Evolutionary conservation across 2,113 vertebrate species (phyloP), one percentile per base, ranked within the genome.

Genomic region (Vidua chalybeata): DNA sequence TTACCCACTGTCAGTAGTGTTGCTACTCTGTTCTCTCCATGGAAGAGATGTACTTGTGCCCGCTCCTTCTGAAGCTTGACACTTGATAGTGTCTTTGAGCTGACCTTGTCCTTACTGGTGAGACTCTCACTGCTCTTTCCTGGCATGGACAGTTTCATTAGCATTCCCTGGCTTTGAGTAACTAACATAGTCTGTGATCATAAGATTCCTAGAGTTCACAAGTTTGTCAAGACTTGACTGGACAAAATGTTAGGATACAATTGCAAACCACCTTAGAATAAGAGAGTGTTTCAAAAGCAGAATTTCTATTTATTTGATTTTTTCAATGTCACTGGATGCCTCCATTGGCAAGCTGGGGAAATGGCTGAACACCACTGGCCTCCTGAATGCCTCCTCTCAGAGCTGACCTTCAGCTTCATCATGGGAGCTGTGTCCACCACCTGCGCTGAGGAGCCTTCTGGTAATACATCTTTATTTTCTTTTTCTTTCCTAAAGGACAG

Each of bases 321-420:
- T 31, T 7, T 72, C 0, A 0, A 2, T 74, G 17, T 62, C 12
- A 8, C 45, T 72, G 48, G 11, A n/a, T 28, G 5, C 49, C 52
- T 79, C 24, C 6, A 2, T 56, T 92, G 62, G 22, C 9, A 63
- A 79, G 37, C 13, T 5, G 11, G 31, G 7, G 20, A 11, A 74
- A 2, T 35, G 30, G n/a, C 66, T 37, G 56, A 72, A 46, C 24
- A 54, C 15, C 22, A 24, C 13, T 22, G 49, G n/a, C 33, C 17
- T 85, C 39, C 73, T 64, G 45, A 81, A 55, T 73, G 19, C 19
- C 28, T 87, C 7, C 11, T 75, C 23, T 84, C 31, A 63, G 31
- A 72, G 15, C 9, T 59, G 49, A 84, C 22, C 9, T 81, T 73
- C 68, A 64, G 19, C 41, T 64, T 93, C 64, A 69, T 20, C 19